Evolutionary conservation across 2,888 invertebrate genomes (phyloP).

Genomic region (Drosophila nigritarsus): DNA sequence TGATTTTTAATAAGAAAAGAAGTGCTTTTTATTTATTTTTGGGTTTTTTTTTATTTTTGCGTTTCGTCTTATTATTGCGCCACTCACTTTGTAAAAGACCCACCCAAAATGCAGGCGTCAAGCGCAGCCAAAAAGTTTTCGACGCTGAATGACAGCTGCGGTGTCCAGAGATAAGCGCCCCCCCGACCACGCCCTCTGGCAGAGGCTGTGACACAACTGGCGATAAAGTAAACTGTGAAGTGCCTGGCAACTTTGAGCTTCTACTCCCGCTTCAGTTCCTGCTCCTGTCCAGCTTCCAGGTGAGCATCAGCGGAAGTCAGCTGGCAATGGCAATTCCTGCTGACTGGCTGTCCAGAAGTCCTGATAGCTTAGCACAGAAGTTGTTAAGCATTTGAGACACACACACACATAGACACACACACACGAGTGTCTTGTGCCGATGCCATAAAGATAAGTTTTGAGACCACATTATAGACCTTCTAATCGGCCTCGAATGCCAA

Average conservation of each 20-base stretch:
- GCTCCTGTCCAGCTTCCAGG: conserved; percentile 43
- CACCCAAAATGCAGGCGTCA: conserved; percentile 34
- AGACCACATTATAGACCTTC: conserved; percentile 62
- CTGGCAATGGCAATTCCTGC: conserved; percentile 31
- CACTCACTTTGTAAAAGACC: conserved; percentile 43
- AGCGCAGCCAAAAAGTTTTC: conserved; percentile 64
- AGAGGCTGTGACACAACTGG: conserved; percentile 48
- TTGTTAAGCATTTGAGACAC: conserved; percentile 42
- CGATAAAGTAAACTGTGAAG: conserved; percentile 63
- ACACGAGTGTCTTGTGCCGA: conserved; percentile 41
- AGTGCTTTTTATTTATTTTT: conserved; percentile 82
- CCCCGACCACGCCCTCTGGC: conserved; percentile 36
- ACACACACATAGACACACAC: conserved; percentile 9
- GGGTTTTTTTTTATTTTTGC: conserved; percentile 23
- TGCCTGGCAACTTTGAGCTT: conserved; percentile 7
- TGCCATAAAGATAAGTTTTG: conserved; percentile 71
- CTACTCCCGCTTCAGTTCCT: neutral
- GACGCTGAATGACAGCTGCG: conserved; percentile 74
- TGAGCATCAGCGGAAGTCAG: conserved; percentile 41
- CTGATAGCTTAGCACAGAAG: conserved; percentile 63
- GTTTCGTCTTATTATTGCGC: conserved; percentile 35
- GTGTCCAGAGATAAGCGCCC: conserved; percentile 58
- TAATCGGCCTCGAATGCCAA: conserved; percentile 67
- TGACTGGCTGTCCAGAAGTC: conserved; percentile 40
- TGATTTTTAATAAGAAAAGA: conserved; percentile 79